Evolutionary conservation across 2,888 invertebrate genomes (phyloP), one percentile per base, ranked within the genome.

Genomic region (Phania funesta): DNA sequence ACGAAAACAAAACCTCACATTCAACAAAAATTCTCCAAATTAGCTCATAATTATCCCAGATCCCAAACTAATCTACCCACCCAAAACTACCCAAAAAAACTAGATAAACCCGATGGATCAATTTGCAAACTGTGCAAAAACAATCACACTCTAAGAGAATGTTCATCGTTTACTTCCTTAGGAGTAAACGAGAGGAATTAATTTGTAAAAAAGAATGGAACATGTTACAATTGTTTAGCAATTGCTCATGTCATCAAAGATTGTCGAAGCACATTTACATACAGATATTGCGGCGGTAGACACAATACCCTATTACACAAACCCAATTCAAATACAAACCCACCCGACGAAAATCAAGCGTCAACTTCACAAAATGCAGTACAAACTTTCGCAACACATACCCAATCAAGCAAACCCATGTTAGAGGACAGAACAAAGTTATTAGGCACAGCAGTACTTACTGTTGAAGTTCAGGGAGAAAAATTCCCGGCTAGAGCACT

Each of bases 361-460:
- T 56, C 56, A 29, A 56, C 54, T 20, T 56, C 54, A 26, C 50
- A 8, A 9, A 56, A 56, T 32, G 8, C 54, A 32, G 32, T 13
- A 18, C 54, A 56, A 18, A 18, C 54, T 56, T 56, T 56, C 18
- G 32, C 54, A 1, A 56, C 22, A 32, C 35, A 56, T 13, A 56
- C 56, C 11, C 56, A 5, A 11, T 32, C 56, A 56, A 35, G 35
- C 35, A 56, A 56, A 3, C 9, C 20, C 18, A 22, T 3, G 6
- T 60, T 60, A 50, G 52, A 41, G 5, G 35, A 50, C 22, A 50
- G 67, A 67, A 18, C 38, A n/a, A 60, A 60, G 16, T 52, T 67
- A 18, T 26, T 65, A 48, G 48, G 65, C 7, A 65, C 65, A 24
- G 65, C 65, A 29, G 20, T 65, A 26, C 16, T 38, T 0, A 22